Evolutionary conservation across 2,797 vertebrate genomes (phyloP), one percentile per base, ranked within the genome.

Genomic region (Novumbra hubbsi): DNA sequence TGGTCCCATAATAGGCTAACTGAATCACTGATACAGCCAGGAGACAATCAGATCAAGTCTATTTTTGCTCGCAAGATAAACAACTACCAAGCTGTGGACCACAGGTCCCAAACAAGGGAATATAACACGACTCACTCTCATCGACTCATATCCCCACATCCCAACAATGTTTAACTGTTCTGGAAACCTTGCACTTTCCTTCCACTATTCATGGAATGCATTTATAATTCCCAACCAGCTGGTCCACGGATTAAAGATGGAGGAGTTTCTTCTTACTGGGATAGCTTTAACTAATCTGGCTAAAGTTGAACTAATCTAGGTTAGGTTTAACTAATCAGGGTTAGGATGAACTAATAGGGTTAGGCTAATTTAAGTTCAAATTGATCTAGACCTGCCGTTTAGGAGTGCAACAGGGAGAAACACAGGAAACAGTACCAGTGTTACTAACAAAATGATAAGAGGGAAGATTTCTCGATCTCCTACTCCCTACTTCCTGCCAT

Each of bases 61-160:
- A 21, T 57, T 71, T 81, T 80, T 49, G 69, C 76, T 81, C 76
- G 52, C 64, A 76, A 82, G 72, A 86, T 72, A 68, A 70, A 27
- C 41, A 45, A 45, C 41, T 79, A 63, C 24, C 24, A 55, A 63
- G 49, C 63, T 79, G 80, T 83, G 57, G 75, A 75, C 84, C 85
- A 72, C 70, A 72, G 71, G 77, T 49, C 38, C 2, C 57, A 66
- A 72, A 76, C 66, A 50, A 65, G 69, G 15, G 66, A 70, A 73
- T 15, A 12, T 30, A 64, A 64, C 17, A 28, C 6, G 12, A 16
- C 14, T 71, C 57, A 68, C 63, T 67, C 79, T 63, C 52, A 68
- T 49, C 76, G 74, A 83, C 69, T 64, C 63, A 79, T 70, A 71
- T 68, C 27, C 55, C 49, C 1, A 17, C 6, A 24, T 69, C 55